A percentile compares a stretch with the other conserved stretches of the same genome.
Conservation (phyloP, 2,888 invertebrate genomes). For the Standfussiana lucernea region DNA sequence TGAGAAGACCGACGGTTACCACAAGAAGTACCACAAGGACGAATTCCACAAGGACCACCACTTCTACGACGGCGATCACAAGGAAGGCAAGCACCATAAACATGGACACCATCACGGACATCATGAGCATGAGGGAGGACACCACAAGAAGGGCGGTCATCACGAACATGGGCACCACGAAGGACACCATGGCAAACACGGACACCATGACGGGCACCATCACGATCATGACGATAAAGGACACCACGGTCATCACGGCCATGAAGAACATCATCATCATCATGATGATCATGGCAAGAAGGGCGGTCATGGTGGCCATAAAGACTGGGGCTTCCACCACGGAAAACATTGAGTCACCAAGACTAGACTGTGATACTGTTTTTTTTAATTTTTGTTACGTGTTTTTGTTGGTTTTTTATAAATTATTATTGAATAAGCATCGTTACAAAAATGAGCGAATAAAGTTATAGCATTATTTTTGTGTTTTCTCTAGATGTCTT, state of each 20-base stretch:
- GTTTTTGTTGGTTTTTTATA: constrained; percentile 77
- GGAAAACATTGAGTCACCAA: constrained; percentile 83
- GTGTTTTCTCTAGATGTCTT: background rate
- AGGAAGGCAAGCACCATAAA: constrained; percentile 87
- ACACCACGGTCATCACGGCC: constrained; percentile 87
- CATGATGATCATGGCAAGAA: constrained; percentile 88
- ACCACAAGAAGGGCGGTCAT: constrained; percentile 87
- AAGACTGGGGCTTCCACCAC: constrained; percentile 87
- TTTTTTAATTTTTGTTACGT: constrained; percentile 74
- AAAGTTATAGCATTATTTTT: constrained; percentile 44
- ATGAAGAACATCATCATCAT: constrained; percentile 86
- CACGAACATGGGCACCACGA: constrained; percentile 85
- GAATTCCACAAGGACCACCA: constrained; percentile 87
- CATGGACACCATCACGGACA: constrained; percentile 86
- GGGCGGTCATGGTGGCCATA: constrained; percentile 84
- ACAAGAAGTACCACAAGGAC: constrained; percentile 88
- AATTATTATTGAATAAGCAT: constrained; percentile 71
- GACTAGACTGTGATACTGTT: constrained; percentile 82
- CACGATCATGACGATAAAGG: constrained; percentile 84
- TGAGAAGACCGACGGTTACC: constrained; percentile 85
- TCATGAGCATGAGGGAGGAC: constrained; percentile 83
- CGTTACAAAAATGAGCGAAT: constrained; percentile 62
- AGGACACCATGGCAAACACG: constrained; percentile 84
- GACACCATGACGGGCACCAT: constrained; percentile 86
- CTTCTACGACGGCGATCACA: constrained; percentile 87